Base-by-base conservation (phyloP, 2,797 vertebrate species). In the Helicolenus hilgendorfi region DNA sequence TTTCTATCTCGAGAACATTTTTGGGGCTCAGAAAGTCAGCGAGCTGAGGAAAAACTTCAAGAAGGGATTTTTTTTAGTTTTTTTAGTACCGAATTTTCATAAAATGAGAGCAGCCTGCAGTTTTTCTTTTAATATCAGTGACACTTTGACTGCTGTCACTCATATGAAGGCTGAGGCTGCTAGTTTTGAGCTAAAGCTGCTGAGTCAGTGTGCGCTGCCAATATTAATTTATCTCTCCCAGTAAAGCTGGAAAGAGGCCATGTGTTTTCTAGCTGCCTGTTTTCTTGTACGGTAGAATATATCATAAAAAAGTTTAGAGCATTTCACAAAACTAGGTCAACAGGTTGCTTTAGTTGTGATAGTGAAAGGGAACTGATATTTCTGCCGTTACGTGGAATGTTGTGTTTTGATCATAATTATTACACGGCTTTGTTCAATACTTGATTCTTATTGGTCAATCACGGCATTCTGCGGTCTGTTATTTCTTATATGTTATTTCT, bases 121-220 rank as follows among this genome's bases (percentile, higher is more conserved):
- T 33, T 26, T 68, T 62, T 55, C n/a, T 62, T 73, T 35, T 26
- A 68, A 68, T 71, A 72, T 72, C 68, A 35, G 3, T 55, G 70
- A 69, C 72, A 72, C 81, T 88, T 75, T 85, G 76, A 84, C 67
- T 81, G 86, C 80, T 88, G 84, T 83, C 84, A 59, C 69, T 84
- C 45, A 62, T 68, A 36, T 81, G 58, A 83, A 88, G 70, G 72
- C 69, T 71, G 81, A 76, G 2, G 80, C 71, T 72, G 83, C 84
- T 82, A 14, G 85, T 85, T 86, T 55, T 26, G 53, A 81, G 58
- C 15, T 26, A 13, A 56, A 72, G 78, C 86, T 87, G 86, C 91
- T 80, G 89, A 93, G 84, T 92, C 86, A 71, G 86, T 11, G 11
- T 45, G 36, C 22, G 4, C 36, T 26, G 45, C 70, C 70, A 15